Percentiles rank a stretch among this genome's conserved stretches.
Conservation (phyloP, 2,113 vertebrate genomes). For the Seriola rivoliana region DNA sequence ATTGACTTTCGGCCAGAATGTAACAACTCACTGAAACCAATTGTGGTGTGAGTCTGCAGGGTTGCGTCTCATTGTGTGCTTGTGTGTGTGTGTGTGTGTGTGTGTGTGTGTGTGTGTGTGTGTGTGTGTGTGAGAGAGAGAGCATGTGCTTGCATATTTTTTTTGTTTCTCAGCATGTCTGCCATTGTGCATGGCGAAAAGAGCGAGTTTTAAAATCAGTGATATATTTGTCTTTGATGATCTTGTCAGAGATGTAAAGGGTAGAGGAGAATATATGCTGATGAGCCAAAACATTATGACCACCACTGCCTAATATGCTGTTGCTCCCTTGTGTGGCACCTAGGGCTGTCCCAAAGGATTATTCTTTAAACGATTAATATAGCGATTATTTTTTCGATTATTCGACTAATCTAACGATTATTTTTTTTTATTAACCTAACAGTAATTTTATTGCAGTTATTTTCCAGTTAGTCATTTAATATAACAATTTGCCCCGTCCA, state of each 20-base stretch:
- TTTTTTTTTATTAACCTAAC: too few species aligned
- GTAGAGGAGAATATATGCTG: neutral
- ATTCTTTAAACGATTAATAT: too few species aligned
- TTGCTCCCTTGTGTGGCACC: neutral
- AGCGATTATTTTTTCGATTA: too few species aligned
- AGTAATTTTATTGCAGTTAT: too few species aligned
- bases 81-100: neutral
- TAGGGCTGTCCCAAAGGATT: too few species aligned
- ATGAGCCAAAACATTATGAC: neutral
- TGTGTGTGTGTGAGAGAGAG: neutral
- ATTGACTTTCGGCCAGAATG: constrained; percentile 76
- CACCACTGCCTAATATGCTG: neutral
- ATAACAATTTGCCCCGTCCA: too few species aligned
- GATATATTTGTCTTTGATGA: neutral
- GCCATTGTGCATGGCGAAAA: neutral
- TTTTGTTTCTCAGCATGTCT: constrained; percentile 22
- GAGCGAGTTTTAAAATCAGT: constrained; percentile 1
- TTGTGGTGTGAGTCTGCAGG: constrained; percentile 43
- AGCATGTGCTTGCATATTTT: constrained; percentile 34
- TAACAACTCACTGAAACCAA: constrained; percentile 66
- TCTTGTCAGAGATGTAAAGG: constrained; percentile 22
- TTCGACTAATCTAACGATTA: too few species aligned
- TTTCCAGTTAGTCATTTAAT: too few species aligned
- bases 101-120: too few species aligned
- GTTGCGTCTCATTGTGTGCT: constrained; percentile 29